phyloP scores from a whole-genome alignment of 2,113 vertebrate genomes.

The Neodon shergylaensis region DNA sequence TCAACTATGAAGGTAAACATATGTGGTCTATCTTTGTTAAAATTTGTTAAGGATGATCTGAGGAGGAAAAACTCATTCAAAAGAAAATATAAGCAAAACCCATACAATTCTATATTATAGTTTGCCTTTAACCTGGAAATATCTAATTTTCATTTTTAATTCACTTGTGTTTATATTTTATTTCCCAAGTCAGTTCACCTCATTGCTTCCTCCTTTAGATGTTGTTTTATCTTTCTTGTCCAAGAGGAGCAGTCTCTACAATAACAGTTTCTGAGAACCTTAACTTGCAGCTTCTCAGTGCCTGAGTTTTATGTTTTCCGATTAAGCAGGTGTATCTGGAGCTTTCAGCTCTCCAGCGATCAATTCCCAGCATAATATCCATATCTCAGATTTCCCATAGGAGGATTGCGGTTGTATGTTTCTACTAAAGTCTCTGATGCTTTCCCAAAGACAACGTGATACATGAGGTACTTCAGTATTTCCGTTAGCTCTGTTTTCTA shows the following conservation, averaged over 20 bases:
- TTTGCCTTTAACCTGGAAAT: slow-evolving; percentile 22
- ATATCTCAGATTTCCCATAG: neutral
- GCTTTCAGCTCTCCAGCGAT: neutral
- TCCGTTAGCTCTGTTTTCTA: neutral
- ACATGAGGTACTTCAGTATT: neutral
- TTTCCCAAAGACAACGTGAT: neutral
- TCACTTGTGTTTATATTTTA: neutral
- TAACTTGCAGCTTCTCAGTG: neutral
- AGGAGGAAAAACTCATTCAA: slow-evolving; percentile 6
- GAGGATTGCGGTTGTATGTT: slow-evolving; percentile 17
- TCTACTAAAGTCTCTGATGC: neutral
- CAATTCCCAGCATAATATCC: slow-evolving; percentile 21
- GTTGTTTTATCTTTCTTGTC: slow-evolving; percentile 25
- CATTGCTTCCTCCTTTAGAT: slow-evolving; percentile 1
- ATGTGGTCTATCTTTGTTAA: neutral
- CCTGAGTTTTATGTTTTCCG: slow-evolving; percentile 26
- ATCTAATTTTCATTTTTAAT: neutral
- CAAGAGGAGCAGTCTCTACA: neutral
- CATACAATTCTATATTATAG: neutral
- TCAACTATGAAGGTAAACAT: neutral
- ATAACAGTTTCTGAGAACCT: neutral
- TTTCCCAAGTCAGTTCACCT: neutral
- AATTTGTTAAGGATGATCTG: neutral
- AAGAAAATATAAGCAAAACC: slow-evolving; percentile 27
- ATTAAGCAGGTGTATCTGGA: slow-evolving; percentile 27